A percentile compares a stretch with the other conserved stretches of the same genome.
phyloP scores from a whole-genome alignment of 2,113 vertebrate species.

The Gopherus evgoodei region DNA sequence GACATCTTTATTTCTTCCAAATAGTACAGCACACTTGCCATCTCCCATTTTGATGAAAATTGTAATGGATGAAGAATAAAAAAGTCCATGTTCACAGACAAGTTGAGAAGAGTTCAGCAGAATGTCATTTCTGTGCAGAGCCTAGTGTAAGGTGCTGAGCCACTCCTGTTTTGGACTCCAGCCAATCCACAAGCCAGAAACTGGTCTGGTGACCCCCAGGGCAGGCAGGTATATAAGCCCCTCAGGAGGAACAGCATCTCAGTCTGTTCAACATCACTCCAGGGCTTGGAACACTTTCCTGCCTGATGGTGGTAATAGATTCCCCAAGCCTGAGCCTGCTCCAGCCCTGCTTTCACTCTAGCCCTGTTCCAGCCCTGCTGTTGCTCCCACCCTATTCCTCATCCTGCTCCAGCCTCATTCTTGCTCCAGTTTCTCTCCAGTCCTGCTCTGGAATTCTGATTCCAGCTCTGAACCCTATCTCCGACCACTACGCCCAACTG shows the following conservation, averaged over 20 bases:
- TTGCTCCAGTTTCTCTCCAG: background rate
- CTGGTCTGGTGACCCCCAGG: background rate
- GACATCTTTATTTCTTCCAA: conserved; percentile 55
- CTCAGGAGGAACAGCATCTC: background rate
- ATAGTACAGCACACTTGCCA: conserved; percentile 34
- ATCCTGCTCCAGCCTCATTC: background rate
- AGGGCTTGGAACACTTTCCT: background rate
- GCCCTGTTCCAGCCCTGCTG: background rate
- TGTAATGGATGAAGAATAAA: background rate
- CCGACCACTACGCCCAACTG: background rate
- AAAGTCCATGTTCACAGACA: background rate
- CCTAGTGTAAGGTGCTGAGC: background rate
- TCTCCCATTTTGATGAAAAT: conserved; percentile 37
- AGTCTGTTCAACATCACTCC: background rate
- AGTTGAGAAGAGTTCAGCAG: background rate
- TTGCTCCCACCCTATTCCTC: background rate
- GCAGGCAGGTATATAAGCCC: background rate
- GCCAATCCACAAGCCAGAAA: background rate
- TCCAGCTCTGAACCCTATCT: background rate
- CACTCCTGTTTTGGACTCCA: background rate
- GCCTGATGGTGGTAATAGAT: background rate
- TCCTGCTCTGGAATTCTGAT: background rate
- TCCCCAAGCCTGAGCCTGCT: background rate
- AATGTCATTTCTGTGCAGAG: background rate
- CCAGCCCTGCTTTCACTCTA: background rate